These are phyloP conservation scores for Calidris pygmaea DNA, from an alignment of 2,113 vertebrate species.

Conservation along the genomic window DNA sequence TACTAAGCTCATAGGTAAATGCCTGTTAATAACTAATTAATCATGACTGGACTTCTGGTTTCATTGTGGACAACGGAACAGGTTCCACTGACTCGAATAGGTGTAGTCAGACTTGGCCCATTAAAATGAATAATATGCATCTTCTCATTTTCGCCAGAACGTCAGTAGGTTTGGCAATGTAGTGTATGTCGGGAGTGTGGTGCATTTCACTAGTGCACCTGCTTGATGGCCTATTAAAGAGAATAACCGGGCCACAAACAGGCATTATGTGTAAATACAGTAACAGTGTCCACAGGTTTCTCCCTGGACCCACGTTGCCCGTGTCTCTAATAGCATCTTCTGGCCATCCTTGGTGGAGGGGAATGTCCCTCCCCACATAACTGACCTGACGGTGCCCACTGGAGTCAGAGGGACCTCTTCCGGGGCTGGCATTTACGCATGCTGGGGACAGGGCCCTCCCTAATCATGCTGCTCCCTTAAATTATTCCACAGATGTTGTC, in stretches of 20 bases:
- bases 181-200: accelerated
- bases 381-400: not conserved
- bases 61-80: not conserved
- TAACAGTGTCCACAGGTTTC: not conserved
- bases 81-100: not conserved
- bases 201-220: not conserved
- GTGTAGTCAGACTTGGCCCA: not conserved
- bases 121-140: not conserved
- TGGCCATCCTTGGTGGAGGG: not conserved
- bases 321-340: not conserved
- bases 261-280: not conserved
- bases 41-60: not conserved
- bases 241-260: not conserved
- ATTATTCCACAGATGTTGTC: not conserved
- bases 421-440: not conserved
- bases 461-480: not conserved
- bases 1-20: not conserved
- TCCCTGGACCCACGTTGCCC: accelerated
- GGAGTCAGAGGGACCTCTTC: not conserved
- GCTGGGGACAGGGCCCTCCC: not conserved
- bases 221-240: not conserved
- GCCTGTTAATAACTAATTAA: not conserved
- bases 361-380: not conserved
- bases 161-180: not conserved
- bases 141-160: not conserved